These are phyloP conservation scores for Naso thynnoides DNA, from an alignment of 2,797 vertebrate genomes.

Conservation along the genomic window DNA sequence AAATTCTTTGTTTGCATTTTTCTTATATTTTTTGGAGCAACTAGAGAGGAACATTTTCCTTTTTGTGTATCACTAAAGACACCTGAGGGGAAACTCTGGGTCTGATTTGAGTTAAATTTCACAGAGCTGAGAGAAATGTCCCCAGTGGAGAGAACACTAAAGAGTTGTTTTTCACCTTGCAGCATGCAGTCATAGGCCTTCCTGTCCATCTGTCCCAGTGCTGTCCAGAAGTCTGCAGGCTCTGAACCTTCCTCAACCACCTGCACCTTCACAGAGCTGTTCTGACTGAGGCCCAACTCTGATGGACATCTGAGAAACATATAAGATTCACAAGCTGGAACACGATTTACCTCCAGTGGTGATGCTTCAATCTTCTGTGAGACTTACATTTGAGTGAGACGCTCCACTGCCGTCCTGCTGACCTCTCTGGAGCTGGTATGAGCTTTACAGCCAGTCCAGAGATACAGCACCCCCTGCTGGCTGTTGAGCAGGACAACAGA, in stretches of 20 bases:
- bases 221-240: constrained; percentile 84
- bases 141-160: not conserved
- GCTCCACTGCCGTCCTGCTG: constrained; percentile 75
- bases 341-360: not conserved
- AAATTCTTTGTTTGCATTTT: too few species aligned
- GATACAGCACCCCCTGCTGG: constrained; percentile 79
- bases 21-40: too few species aligned
- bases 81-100: too few species aligned
- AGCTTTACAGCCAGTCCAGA: constrained; percentile 87
- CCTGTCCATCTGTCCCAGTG: constrained; percentile 83
- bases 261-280: constrained; percentile 67
- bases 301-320: constrained; percentile 74
- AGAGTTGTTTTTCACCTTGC: constrained; percentile 75
- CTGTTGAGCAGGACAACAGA: constrained; percentile 78
- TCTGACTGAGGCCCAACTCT: constrained; percentile 79
- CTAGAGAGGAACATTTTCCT: too few species aligned
- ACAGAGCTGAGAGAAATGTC: not conserved
- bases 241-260: constrained; percentile 86
- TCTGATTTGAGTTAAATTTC: not conserved
- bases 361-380: too few species aligned
- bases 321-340: constrained; percentile 17
- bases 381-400: constrained; percentile 79
- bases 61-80: too few species aligned
- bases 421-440: constrained; percentile 78
- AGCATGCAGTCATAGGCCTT: constrained; percentile 89